Conservation (phyloP, 2,797 vertebrate genomes). For the Spinus pinus region DNA sequence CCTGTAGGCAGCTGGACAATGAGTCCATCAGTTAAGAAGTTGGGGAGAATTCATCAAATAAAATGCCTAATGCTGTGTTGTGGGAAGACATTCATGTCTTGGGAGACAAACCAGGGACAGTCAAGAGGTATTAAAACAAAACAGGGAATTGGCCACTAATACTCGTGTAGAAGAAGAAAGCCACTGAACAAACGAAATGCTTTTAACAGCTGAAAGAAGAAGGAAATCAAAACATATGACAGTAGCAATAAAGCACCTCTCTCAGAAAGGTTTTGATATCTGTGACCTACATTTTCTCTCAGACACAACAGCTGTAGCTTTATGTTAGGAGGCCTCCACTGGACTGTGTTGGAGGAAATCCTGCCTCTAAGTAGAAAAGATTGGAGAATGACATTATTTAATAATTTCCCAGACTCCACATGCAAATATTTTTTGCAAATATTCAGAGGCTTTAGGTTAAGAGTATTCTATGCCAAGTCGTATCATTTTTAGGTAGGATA, state of each 20-base stretch:
- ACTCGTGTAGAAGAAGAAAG: background rate
- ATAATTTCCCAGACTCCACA: background rate
- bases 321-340: background rate
- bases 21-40: background rate
- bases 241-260: background rate
- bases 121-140: background rate
- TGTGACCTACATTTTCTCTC: background rate
- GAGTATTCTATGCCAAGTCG: background rate
- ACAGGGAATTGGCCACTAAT: background rate
- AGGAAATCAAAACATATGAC: background rate
- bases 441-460: background rate
- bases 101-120: background rate
- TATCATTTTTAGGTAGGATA: constrained; percentile 2
- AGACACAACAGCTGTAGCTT: background rate
- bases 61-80: background rate
- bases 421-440: background rate
- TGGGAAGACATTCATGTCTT: background rate
- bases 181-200: background rate
- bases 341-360: background rate
- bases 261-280: background rate
- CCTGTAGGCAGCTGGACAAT: background rate
- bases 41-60: background rate
- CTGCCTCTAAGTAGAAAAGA: background rate
- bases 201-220: background rate
- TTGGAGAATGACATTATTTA: background rate